Evolutionary conservation across 2,113 vertebrate genomes (phyloP), one percentile per base, ranked within the genome.

Genomic region (Gadus macrocephalus): DNA sequence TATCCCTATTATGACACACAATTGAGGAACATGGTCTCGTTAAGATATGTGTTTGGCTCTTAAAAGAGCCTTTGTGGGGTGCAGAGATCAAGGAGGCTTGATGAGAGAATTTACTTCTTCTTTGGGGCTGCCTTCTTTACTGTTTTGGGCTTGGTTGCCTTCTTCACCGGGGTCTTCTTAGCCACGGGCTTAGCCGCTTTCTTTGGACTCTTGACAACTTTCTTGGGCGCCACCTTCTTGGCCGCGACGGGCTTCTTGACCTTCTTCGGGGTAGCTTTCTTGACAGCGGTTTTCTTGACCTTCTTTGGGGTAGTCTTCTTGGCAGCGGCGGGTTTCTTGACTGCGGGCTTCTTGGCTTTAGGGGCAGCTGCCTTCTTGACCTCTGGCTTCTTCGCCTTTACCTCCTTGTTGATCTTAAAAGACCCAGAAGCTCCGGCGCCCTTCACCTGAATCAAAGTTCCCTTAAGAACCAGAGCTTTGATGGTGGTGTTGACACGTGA

Each of bases 61-160:
- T 75, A 83, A 83, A 82, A 83, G 81, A 83, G 81, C 81, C 81
- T 68, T 83, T 83, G 70, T 58, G 15, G 42, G n/a, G 70, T 67
- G 15, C 7, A 8, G 31, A 16, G 42, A 12, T 49, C 42, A 60
- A 60, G 58, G 4, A 20, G 11, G 7, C 58, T 60, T 19, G 17
- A n/a, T n/a, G 58, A 60, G 7, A 12, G 17, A 8, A 60, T 19
- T n/a, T 60, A 60, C 58, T 60, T 60, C 17, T 60, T 60, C 58
- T 60, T 60, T n/a, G 58, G 58, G 7, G 58, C 58, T 60, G 58
- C 58, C 58, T 60, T 60, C 58, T 60, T 60, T n/a, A 17, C 11
- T 60, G 58, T 15, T 20, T 60, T 60, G n/a, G 58, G 58, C 58
- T 60, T 60, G 17, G 58, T 15, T 6, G 17, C 58, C n/a, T 60